Evolutionary conservation across 2,888 invertebrate species (phyloP), one percentile per base, ranked within the genome.

Genomic region (Leucophenga montana): DNA sequence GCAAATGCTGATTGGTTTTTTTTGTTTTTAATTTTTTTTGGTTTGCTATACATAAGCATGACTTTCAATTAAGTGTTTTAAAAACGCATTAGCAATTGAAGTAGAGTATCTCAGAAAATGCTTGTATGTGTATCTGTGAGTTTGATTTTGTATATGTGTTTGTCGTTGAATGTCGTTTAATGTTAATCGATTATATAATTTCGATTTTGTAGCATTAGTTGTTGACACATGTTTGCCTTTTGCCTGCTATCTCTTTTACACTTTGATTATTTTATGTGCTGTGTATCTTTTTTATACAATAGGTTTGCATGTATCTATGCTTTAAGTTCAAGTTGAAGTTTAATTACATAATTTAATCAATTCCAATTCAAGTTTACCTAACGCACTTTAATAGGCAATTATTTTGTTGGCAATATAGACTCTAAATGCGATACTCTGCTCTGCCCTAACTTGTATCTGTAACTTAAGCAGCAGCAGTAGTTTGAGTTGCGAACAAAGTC

Each of bases 301-400:
- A 5, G 3, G 8, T 5, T 8, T 33, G 33, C 14, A 1, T 39
- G 46, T 9, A 31, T 22, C 9, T 59, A 8, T 20, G 22, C 14
- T 61, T 31, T 61, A 22, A 75, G 78, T 79, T 82, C 78, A 83
- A 83, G 78, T 81, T 81, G 77, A 83, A 77, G 73, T 77, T 80
- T 75, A 83, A 83, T 83, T 78, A 78, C 71, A 74, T 80, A 83
- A 78, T 81, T 69, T 56, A 73, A 71, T 59, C 71, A 57, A 57
- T 27, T 27, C n/a, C 39, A 54, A 18, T 13, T 20, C 22, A 22
- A 31, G 31, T 57, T 57, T 27, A 22, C 9, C 11, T 27, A 57
- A 27, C 57, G 57, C 57, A 57, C 57, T 57, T 57, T 57, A 57
- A 57, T 57, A 5, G 31, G 22, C 57, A 22, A 22, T 57, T 57